phyloP scores from a whole-genome alignment of 2,888 invertebrate species.

The Brachyptera putata region DNA sequence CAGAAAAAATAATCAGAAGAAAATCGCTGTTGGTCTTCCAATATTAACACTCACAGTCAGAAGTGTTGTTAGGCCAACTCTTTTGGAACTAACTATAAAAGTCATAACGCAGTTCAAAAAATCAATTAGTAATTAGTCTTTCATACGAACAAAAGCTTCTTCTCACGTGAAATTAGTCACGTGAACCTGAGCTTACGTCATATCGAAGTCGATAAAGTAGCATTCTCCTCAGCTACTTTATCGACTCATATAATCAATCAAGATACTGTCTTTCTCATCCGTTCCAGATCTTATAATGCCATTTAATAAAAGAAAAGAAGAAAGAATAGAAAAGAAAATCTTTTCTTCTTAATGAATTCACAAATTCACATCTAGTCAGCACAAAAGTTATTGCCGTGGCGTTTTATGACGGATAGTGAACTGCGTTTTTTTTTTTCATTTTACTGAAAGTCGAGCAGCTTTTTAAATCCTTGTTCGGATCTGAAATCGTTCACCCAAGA shows the following conservation, averaged over 20 bases:
- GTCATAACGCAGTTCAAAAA: too few species aligned
- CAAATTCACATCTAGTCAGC: constrained; percentile 23
- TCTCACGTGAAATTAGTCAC: background rate
- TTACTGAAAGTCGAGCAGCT: background rate
- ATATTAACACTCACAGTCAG: too few species aligned
- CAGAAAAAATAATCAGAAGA: too few species aligned
- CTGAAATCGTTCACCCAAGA: background rate
- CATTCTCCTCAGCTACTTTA: too few species aligned
- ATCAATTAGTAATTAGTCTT: background rate
- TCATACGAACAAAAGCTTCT: background rate
- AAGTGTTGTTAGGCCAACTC: too few species aligned
- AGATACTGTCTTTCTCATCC: background rate
- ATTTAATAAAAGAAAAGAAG: constrained; percentile 11
- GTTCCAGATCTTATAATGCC: constrained; percentile 12
- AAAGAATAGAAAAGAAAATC: constrained; percentile 1
- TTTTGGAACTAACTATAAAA: too few species aligned
- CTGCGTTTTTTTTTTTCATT: constrained; percentile 6
- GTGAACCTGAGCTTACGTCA: too few species aligned
- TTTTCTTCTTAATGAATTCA: constrained; percentile 24
- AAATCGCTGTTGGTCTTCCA: too few species aligned
- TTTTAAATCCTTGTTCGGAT: background rate
- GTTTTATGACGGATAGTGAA: constrained; percentile 15
- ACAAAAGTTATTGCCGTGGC: constrained; percentile 2
- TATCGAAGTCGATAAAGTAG: too few species aligned
- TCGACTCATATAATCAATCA: constrained; percentile 15